phyloP scores from a whole-genome alignment of 2,797 vertebrate genomes.

The Crenuchus spilurus region DNA sequence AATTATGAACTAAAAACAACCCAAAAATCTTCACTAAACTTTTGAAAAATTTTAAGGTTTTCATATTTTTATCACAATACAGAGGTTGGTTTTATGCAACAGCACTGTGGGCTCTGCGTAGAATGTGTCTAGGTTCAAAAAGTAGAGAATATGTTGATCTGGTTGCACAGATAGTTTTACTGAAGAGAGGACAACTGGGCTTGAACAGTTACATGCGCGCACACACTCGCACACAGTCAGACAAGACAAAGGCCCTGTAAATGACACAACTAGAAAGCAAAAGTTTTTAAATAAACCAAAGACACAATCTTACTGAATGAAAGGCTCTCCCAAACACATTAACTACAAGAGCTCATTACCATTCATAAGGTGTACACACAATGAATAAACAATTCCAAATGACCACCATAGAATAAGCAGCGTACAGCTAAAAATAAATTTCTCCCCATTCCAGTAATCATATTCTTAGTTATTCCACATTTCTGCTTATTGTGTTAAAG shows the following conservation, averaged over 20 bases:
- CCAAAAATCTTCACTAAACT: not conserved
- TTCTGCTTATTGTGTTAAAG: too few species aligned
- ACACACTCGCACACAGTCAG: slow-evolving; percentile 31
- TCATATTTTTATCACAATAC: slow-evolving; percentile 16
- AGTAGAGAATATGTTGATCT: slow-evolving; percentile 74
- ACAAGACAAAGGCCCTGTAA: slow-evolving; percentile 52
- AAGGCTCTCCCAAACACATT: not conserved
- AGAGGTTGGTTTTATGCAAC: slow-evolving; percentile 50
- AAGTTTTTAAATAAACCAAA: slow-evolving; percentile 3
- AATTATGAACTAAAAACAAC: slow-evolving; percentile 11
- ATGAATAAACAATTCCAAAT: not conserved
- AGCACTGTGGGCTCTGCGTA: slow-evolving; percentile 50
- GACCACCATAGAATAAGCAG: not conserved
- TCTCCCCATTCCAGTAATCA: not conserved
- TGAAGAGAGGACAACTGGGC: slow-evolving; percentile 63
- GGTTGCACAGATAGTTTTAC: slow-evolving; percentile 73
- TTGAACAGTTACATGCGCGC: slow-evolving; percentile 47
- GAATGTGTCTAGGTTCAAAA: slow-evolving; percentile 56
- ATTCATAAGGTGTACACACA: slow-evolving; percentile 12
- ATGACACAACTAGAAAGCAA: slow-evolving; percentile 35
- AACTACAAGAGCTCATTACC: not conserved
- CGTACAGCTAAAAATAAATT: not conserved
- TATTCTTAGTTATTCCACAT: too few species aligned
- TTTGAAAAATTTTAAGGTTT: slow-evolving; percentile 26
- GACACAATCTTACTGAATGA: not conserved